These are phyloP conservation scores for Acanthurus lineatus DNA, from an alignment of 2,797 vertebrate species.

Conservation along the genomic window DNA sequence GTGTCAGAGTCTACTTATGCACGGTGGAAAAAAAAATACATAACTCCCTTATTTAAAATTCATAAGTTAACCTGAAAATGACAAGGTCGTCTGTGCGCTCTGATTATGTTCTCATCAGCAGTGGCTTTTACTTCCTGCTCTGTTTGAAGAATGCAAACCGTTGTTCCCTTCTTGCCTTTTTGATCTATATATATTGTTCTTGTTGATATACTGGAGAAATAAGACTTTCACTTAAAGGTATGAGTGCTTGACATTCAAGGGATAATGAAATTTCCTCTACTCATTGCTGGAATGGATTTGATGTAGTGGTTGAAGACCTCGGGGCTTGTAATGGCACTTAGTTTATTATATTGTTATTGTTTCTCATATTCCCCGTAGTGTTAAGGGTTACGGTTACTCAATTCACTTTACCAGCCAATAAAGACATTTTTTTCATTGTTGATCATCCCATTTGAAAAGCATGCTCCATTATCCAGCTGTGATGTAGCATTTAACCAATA, in stretches of 20 bases:
- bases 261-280: slow-evolving; percentile 12
- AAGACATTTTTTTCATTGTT: slow-evolving; percentile 58
- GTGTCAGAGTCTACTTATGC: slow-evolving; percentile 68
- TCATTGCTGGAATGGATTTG: slow-evolving; percentile 30
- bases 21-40: slow-evolving; percentile 17
- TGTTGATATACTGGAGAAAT: neutral
- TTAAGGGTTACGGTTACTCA: slow-evolving; percentile 14
- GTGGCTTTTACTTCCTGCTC: slow-evolving; percentile 23
- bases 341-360: slow-evolving; percentile 54
- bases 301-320: slow-evolving; percentile 30
- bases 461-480: slow-evolving; percentile 55
- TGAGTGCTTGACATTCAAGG: slow-evolving; percentile 15
- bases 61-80: slow-evolving; percentile 72
- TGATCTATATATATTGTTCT: neutral
- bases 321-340: slow-evolving; percentile 36
- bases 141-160: slow-evolving; percentile 27
- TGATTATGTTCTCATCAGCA: slow-evolving; percentile 27
- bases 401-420: slow-evolving; percentile 60
- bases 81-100: slow-evolving; percentile 54
- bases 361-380: slow-evolving; percentile 11
- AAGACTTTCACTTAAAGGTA: neutral
- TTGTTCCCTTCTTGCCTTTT: neutral
- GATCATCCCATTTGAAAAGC: slow-evolving; percentile 58
- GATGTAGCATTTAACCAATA: slow-evolving; percentile 34
- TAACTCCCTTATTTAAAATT: slow-evolving; percentile 71